A percentile compares a stretch with the other conserved stretches of the same genome.
phyloP scores from a whole-genome alignment of 37 sponge, comb jelly and placozoan genomes.

The Bolinopsis microptera region DNA sequence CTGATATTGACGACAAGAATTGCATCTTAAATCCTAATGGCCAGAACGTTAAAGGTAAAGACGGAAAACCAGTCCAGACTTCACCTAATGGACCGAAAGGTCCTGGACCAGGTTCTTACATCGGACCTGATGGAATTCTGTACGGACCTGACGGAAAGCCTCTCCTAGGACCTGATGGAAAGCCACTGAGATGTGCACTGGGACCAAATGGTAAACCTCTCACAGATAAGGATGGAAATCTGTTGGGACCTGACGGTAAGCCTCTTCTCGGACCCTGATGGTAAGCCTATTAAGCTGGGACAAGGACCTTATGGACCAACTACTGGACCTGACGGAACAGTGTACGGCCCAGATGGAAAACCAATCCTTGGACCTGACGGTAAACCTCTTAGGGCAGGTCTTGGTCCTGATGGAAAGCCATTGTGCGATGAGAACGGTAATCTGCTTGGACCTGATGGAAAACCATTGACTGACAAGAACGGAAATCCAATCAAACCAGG shows the following conservation, averaged over 20 bases:
- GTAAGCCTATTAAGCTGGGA: constrained; percentile 45
- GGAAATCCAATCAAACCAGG: constrained; percentile 57
- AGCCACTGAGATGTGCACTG: constrained; percentile 61
- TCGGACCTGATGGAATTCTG: constrained; percentile 55
- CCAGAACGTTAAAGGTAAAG: constrained; percentile 53
- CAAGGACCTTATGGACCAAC: constrained; percentile 44
- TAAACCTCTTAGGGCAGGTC: constrained; percentile 41
- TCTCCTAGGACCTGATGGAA: constrained; percentile 24
- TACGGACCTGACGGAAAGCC: constrained; percentile 53
- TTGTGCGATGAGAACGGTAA: constrained; percentile 45
- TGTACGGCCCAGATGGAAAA: constrained; percentile 51
- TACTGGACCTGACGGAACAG: constrained; percentile 37
- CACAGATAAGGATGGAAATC: constrained; percentile 27
- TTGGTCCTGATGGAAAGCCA: constrained; percentile 62
- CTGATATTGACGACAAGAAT: constrained; percentile 2
- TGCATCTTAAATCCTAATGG: constrained; percentile 40
- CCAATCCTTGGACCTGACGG: constrained; percentile 59
- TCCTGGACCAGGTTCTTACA: constrained; percentile 55
- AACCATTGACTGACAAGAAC: constrained; percentile 49
- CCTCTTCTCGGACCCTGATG: constrained; percentile 58
- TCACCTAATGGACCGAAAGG: constrained; percentile 60
- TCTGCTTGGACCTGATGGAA: constrained; percentile 55
- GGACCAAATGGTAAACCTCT: constrained; percentile 48
- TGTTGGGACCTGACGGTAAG: constrained; percentile 60
- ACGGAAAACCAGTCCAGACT: constrained; percentile 36